Conservation (phyloP, 1,140 invertebrate species). For the Schlechtendalia chinensis region DNA sequence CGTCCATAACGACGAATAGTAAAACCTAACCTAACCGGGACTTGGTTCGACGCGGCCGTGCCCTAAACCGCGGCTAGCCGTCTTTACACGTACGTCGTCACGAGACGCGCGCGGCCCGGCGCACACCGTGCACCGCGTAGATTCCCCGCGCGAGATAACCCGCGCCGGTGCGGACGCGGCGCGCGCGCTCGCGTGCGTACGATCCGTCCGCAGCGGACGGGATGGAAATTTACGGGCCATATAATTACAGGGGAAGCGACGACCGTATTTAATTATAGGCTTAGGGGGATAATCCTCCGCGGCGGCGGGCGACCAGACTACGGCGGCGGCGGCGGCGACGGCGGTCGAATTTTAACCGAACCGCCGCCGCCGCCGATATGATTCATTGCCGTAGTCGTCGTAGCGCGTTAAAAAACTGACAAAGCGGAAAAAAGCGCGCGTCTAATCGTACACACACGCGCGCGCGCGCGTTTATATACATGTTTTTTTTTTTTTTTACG, state of each 20-base stretch:
- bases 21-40: too few species aligned
- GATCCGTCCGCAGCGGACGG: conserved; percentile 44
- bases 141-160: conserved; percentile 42
- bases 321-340: conserved; percentile 9
- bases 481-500: conserved; percentile 3
- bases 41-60: too few species aligned
- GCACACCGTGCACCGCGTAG: too few species aligned
- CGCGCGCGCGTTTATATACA: neutral
- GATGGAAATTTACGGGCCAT: conserved; percentile 49
- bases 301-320: conserved; percentile 1
- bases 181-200: neutral
- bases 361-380: conserved; percentile 39
- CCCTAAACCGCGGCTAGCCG: too few species aligned
- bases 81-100: too few species aligned
- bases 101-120: too few species aligned
- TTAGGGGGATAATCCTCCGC: conserved; percentile 42
- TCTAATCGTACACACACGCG: conserved; percentile 4
- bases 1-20: too few species aligned
- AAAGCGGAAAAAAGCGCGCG: conserved; percentile 40
- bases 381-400: conserved; percentile 39
- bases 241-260: conserved; percentile 50
- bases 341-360: conserved; percentile 46
- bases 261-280: conserved; percentile 50
- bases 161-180: neutral
- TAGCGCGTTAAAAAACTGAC: conserved; percentile 46